Conservation (phyloP, 2,113 vertebrate genomes). For the Ammospiza nelsoni region DNA sequence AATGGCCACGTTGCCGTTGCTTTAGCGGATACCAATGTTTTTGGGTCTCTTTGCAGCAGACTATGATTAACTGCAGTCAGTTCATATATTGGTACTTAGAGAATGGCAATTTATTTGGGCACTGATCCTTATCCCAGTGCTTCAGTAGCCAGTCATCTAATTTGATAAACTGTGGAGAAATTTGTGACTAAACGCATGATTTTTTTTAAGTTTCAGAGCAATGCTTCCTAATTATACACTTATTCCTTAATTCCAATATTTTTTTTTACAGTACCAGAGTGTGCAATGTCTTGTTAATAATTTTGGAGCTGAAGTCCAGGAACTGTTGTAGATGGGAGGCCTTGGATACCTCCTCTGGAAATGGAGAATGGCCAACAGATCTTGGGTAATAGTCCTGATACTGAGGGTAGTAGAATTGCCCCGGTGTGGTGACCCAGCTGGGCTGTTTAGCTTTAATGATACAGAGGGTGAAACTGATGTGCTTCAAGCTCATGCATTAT, state of each 20-base stretch:
- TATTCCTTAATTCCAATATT: neutral
- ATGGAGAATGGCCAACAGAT: neutral
- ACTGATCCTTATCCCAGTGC: neutral
- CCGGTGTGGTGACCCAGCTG: neutral
- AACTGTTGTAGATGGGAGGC: neutral
- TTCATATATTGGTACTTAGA: neutral
- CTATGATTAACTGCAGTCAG: neutral
- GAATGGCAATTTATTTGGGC: neutral
- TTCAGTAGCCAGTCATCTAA: neutral
- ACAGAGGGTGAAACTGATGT: neutral
- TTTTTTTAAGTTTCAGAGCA: neutral
- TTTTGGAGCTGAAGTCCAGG: neutral
- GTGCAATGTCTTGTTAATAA: neutral
- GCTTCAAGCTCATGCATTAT: neutral
- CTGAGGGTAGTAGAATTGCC: neutral
- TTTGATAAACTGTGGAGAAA: neutral
- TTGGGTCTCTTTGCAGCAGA: neutral
- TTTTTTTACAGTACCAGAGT: neutral
- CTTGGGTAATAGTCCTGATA: neutral
- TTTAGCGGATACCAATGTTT: neutral
- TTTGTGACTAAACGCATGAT: neutral
- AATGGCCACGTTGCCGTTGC: neutral
- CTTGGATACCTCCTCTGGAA: neutral
- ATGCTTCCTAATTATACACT: neutral
- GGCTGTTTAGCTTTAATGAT: neutral